A percentile compares a stretch with the other conserved stretches of the same genome.
phyloP scores from a whole-genome alignment of 1,140 invertebrate species.

The Drosophila littoralis region DNA sequence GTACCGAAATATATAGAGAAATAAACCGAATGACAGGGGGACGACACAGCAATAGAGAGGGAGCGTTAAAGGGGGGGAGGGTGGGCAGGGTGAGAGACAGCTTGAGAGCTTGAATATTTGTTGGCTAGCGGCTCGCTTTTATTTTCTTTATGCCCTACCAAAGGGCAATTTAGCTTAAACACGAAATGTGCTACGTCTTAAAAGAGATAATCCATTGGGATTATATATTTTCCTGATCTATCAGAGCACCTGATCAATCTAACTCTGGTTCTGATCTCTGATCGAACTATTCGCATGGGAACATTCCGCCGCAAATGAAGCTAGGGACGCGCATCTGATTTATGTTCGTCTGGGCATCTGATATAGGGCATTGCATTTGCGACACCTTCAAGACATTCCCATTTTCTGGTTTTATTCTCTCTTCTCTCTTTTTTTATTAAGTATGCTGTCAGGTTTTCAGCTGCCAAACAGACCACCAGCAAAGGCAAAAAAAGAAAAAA shows the following conservation, averaged over 20 bases:
- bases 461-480: constrained; percentile 3
- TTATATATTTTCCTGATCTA: no score
- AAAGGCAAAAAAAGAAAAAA: neutral
- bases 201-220: no score
- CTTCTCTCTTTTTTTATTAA: constrained; percentile 3
- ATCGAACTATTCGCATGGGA: no score
- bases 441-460: constrained; percentile 16
- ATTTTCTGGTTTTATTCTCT: neutral
- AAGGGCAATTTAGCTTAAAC: no score
- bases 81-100: neutral
- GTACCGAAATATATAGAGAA: neutral
- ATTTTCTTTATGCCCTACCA: no score
- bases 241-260: no score
- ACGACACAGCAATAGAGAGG: neutral
- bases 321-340: no score
- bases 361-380: neutral
- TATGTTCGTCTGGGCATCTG: no score
- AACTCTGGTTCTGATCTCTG: no score
- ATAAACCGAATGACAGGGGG: neutral
- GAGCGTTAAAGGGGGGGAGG: neutral
- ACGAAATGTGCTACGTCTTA: no score
- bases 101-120: constrained; percentile 11
- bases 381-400: neutral
- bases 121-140: neutral
- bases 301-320: no score